Evolutionary conservation across 2,797 vertebrate genomes (phyloP).

Genomic region (Rousettus madagascariensis): DNA sequence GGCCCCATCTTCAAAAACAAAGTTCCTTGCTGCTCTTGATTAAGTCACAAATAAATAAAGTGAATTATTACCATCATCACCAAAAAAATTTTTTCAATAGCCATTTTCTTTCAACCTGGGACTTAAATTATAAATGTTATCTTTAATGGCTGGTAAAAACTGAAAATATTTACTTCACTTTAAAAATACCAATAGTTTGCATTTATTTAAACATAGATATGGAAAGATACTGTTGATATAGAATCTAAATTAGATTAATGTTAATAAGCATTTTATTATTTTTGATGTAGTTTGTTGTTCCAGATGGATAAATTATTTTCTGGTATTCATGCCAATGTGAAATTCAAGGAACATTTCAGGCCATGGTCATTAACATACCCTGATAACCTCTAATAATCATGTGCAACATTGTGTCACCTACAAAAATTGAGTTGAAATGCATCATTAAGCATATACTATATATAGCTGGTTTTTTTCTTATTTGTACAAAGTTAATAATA

Average conservation of each 20-base stretch:
- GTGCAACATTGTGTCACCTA: neutral
- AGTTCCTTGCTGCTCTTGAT: neutral
- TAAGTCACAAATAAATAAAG: neutral
- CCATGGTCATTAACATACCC: neutral
- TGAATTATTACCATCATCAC: neutral
- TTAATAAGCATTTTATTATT: slow-evolving; percentile 13
- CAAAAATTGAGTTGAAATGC: neutral
- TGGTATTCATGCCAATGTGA: neutral
- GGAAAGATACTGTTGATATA: neutral
- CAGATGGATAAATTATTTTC: neutral
- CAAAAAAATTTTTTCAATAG: neutral
- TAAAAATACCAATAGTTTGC: neutral
- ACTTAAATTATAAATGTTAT: neutral
- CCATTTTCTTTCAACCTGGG: neutral
- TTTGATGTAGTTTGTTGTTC: neutral
- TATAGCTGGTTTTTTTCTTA: neutral
- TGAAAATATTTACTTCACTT: neutral
- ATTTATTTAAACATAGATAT: neutral
- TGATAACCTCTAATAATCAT: neutral
- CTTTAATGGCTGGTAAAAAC: neutral
- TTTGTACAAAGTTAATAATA: neutral
- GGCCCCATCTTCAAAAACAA: neutral
- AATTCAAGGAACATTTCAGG: neutral
- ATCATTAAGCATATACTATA: neutral
- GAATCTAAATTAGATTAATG: neutral